Percentiles rank a stretch among this genome's conserved stretches.
phyloP scores from a whole-genome alignment of 2,113 vertebrate species.

The Hyaena hyaena region DNA sequence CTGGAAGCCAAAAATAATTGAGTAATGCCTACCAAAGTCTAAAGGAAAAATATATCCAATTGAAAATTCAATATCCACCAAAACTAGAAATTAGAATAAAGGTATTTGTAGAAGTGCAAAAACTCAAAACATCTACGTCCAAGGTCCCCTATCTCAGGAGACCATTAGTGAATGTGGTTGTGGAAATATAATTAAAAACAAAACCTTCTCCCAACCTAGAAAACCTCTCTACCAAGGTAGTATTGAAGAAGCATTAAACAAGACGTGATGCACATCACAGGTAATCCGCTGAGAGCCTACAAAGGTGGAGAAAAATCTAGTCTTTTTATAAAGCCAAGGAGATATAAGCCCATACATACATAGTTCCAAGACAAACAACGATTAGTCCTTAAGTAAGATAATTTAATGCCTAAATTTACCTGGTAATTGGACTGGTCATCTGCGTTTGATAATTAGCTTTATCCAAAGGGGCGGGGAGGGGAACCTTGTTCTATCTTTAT shows the following conservation, averaged over 20 bases:
- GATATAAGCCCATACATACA: background rate
- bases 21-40: background rate
- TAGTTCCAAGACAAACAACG: background rate
- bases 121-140: background rate
- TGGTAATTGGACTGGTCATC: background rate
- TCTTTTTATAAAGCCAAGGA: background rate
- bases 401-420: background rate
- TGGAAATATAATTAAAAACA: background rate
- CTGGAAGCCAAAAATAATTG: background rate
- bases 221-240: background rate
- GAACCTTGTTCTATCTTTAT: background rate
- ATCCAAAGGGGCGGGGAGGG: no score
- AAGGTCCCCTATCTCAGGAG: background rate
- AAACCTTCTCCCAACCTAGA: background rate
- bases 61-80: background rate
- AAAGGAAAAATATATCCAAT: background rate
- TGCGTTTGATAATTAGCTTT: background rate
- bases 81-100: conserved; percentile 20
- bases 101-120: background rate
- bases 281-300: background rate
- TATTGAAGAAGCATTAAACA: background rate
- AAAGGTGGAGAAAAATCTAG: background rate
- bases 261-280: background rate
- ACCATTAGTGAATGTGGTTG: no score
- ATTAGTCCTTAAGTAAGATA: background rate